A percentile compares a stretch with the other conserved stretches of the same genome.
phyloP scores from a whole-genome alignment of 2,113 vertebrate genomes.

The Perca flavescens region DNA sequence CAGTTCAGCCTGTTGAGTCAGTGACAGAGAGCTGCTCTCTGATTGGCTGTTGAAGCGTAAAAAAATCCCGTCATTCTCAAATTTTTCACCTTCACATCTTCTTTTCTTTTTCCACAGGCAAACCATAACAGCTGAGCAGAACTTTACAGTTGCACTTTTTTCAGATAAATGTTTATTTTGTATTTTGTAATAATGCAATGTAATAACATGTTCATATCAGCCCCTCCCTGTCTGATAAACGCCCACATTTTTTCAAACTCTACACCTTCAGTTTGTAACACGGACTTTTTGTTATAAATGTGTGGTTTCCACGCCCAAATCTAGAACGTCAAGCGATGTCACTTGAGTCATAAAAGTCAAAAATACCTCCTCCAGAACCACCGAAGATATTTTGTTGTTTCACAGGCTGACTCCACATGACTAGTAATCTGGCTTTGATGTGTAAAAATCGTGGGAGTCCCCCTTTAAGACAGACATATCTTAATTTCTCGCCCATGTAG shows the following conservation, averaged over 20 bases:
- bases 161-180: too few relatives aligned
- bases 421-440: neutral
- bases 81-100: neutral
- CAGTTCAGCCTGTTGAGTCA: neutral
- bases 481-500: neutral
- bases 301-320: neutral
- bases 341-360: slow-evolving; percentile 20
- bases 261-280: neutral
- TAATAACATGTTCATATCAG: neutral
- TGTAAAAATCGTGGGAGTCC: neutral
- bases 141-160: neutral
- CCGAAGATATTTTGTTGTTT: neutral
- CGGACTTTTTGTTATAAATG: neutral
- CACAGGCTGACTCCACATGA: neutral
- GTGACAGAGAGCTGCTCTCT: neutral
- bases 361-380: slow-evolving; percentile 5
- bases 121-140: neutral
- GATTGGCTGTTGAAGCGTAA: neutral
- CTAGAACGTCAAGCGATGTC: neutral
- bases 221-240: neutral
- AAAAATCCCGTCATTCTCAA: neutral
- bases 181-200: neutral
- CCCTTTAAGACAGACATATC: neutral
- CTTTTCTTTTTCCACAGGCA: neutral
- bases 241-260: neutral